phyloP scores from a whole-genome alignment of 2,888 invertebrate species.

The Panzeria rudis region DNA sequence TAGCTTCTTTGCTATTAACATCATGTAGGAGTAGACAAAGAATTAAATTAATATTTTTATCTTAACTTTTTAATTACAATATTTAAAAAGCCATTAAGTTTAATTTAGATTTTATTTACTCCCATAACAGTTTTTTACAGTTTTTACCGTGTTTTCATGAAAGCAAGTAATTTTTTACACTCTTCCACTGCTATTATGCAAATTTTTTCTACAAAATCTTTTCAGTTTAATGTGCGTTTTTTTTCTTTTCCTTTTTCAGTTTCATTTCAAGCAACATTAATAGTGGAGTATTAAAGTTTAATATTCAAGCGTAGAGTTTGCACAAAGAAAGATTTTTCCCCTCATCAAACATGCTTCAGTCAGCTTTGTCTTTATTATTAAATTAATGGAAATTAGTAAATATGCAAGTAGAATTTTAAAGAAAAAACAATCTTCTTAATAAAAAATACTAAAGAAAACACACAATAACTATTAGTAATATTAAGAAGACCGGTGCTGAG shows the following conservation, averaged over 20 bases:
- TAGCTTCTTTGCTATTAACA: neutral
- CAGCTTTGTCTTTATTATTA: constrained; percentile 58
- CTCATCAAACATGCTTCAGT: neutral
- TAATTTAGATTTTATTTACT: constrained; percentile 58
- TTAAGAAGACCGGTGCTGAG: constrained; percentile 3
- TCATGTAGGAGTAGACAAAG: too few species aligned
- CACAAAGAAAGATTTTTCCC: neutral
- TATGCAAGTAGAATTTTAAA: constrained; percentile 11
- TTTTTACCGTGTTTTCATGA: constrained; percentile 43
- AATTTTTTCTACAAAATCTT: neutral
- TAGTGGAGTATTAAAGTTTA: constrained; percentile 64
- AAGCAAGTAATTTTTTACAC: constrained; percentile 41
- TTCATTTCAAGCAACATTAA: constrained; percentile 57
- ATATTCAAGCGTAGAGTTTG: constrained; percentile 37
- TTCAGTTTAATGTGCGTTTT: constrained; percentile 14
- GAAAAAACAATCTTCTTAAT: neutral
- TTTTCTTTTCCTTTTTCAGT: constrained; percentile 14
- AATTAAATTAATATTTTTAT: neutral
- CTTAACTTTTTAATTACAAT: constrained; percentile 46
- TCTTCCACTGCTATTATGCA: neutral
- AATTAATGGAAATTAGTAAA: constrained; percentile 68
- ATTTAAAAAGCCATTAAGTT: constrained; percentile 61
- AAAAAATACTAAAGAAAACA: neutral
- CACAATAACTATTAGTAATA: constrained; percentile 18
- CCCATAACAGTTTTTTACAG: constrained; percentile 17